Percentiles rank a stretch among this genome's conserved stretches.
phyloP scores from a whole-genome alignment of 2,797 vertebrate species.

The Sciurus vulgaris region DNA sequence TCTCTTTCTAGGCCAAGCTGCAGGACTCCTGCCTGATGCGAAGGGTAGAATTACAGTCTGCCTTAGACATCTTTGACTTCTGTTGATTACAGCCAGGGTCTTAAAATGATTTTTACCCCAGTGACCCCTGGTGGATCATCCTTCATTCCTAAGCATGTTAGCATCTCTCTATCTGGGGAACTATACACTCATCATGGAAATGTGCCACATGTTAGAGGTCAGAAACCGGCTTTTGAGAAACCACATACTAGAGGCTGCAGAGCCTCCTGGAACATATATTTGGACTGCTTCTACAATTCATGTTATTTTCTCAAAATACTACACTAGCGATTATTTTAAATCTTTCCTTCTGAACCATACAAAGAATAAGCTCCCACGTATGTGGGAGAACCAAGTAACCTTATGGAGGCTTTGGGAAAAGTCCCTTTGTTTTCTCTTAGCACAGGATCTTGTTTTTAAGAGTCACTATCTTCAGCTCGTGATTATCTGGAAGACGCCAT shows the following conservation, averaged over 20 bases:
- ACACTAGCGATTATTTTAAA: slow-evolving; percentile 58
- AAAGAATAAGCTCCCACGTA: not conserved
- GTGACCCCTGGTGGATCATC: slow-evolving; percentile 59
- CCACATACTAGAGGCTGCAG: slow-evolving; percentile 28
- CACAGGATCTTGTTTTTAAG: slow-evolving; percentile 76
- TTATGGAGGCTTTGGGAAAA: slow-evolving; percentile 80
- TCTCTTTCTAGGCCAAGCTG: slow-evolving; percentile 64
- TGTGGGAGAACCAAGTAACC: slow-evolving; percentile 50
- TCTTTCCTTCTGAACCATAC: slow-evolving; percentile 51
- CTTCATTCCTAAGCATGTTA: slow-evolving; percentile 67
- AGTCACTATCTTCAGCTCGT: slow-evolving; percentile 81
- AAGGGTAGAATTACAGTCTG: slow-evolving; percentile 51
- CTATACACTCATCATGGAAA: slow-evolving; percentile 58
- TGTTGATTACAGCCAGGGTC: slow-evolving; percentile 63
- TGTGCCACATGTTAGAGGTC: slow-evolving; percentile 56
- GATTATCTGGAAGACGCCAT: slow-evolving; percentile 74
- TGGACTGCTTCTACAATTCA: slow-evolving; percentile 84
- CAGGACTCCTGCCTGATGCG: slow-evolving; percentile 11
- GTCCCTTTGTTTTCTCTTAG: slow-evolving; percentile 81
- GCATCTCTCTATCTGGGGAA: slow-evolving; percentile 66
- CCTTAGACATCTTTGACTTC: slow-evolving; percentile 70
- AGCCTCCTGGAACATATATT: slow-evolving; percentile 54
- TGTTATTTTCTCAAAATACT: slow-evolving; percentile 87
- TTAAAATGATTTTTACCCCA: slow-evolving; percentile 71
- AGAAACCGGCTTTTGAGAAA: slow-evolving; percentile 55